These are phyloP conservation scores for Pyrochroa serraticornis DNA, from an alignment of 2,888 invertebrate species.

Conservation along the genomic window DNA sequence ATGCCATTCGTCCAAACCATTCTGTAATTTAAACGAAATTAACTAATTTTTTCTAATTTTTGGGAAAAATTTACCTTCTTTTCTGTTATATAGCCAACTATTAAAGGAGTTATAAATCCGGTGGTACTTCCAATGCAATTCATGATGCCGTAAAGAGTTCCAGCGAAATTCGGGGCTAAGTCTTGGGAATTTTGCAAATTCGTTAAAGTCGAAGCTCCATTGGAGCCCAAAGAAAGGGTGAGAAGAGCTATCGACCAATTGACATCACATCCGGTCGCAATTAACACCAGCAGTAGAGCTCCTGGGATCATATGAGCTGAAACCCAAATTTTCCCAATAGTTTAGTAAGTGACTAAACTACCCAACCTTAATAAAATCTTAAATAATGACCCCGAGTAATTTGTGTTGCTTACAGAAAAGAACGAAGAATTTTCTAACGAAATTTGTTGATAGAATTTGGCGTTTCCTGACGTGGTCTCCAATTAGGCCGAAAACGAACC, in stretches of 20 bases:
- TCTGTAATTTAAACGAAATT: conserved; percentile 61
- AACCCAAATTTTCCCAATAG: too few species aligned
- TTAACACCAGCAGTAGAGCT: conserved; percentile 61
- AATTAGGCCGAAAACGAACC: conserved; percentile 72
- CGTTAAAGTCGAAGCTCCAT: conserved; percentile 55
- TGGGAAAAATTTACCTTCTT: conserved; percentile 44
- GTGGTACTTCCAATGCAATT: conserved; percentile 74
- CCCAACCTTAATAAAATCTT: too few species aligned
- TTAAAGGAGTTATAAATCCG: conserved; percentile 73
- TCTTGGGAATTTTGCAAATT: conserved; percentile 65
- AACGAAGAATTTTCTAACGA: conserved; percentile 70
- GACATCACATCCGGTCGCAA: conserved; percentile 67
- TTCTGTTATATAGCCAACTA: conserved; percentile 64
- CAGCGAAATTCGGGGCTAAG: conserved; percentile 75
- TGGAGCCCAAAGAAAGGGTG: conserved; percentile 70
- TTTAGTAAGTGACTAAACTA: too few species aligned
- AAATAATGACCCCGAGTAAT: neutral
- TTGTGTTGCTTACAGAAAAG: conserved; percentile 63
- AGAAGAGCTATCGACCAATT: conserved; percentile 69
- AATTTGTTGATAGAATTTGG: conserved; percentile 59
- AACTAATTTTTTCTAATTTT: neutral
- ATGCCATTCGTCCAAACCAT: conserved; percentile 78
- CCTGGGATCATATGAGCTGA: conserved; percentile 60
- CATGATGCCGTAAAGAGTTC: conserved; percentile 74
- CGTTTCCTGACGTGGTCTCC: conserved; percentile 68